Evolutionary conservation across 1,140 invertebrate species (phyloP).

Genomic region (Samia ricini): DNA sequence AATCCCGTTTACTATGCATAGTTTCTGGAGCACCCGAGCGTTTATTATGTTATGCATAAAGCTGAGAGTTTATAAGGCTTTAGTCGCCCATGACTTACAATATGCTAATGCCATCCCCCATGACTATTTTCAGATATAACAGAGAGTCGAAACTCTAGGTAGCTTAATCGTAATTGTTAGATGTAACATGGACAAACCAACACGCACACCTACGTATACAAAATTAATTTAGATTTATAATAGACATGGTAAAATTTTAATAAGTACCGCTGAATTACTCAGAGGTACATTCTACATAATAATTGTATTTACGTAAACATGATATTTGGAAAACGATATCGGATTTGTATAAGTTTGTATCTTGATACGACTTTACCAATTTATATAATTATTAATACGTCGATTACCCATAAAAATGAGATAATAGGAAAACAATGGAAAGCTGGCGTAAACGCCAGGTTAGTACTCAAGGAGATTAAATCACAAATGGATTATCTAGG

Average conservation of each 20-base stretch:
- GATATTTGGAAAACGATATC: too few relatives aligned
- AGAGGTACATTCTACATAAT: too few relatives aligned
- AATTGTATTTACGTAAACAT: too few relatives aligned
- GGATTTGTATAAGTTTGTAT: too few relatives aligned
- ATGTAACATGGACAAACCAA: background rate
- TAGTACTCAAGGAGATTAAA: too few relatives aligned
- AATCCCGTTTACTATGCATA: conserved; percentile 18
- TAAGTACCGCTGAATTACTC: too few relatives aligned
- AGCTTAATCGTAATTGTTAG: conserved; percentile 2
- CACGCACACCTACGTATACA: background rate
- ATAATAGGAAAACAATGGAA: too few relatives aligned
- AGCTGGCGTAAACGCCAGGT: too few relatives aligned
- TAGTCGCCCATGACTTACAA: conserved; percentile 8
- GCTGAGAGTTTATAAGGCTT: conserved; percentile 11
- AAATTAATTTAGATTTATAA: background rate
- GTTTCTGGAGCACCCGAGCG: conserved; percentile 4
- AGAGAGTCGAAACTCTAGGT: background rate
- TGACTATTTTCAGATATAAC: background rate
- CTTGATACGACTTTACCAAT: too few relatives aligned
- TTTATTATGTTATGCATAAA: conserved; percentile 16
- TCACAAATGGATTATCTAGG: too few relatives aligned
- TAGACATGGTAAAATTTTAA: background rate
- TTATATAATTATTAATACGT: too few relatives aligned
- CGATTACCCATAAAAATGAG: too few relatives aligned
- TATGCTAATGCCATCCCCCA: conserved; percentile 8